phyloP scores from a whole-genome alignment of 1,140 invertebrate genomes.

The Mamestra configurata region DNA sequence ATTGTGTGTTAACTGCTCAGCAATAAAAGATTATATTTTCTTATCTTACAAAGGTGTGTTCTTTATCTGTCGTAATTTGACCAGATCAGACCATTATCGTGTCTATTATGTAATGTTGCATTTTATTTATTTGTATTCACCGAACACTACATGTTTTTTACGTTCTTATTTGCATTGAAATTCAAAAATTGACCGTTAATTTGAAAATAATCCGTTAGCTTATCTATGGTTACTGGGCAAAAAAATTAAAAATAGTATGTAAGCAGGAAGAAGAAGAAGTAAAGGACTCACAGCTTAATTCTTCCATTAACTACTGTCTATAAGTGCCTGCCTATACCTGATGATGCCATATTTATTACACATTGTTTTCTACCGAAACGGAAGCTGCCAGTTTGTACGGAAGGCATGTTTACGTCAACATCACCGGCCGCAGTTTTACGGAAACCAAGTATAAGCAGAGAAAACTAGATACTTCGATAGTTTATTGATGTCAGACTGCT shows the following conservation, averaged over 20 bases:
- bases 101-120: background rate
- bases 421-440: background rate
- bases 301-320: no score
- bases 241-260: no score
- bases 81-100: background rate
- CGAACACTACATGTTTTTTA: no score
- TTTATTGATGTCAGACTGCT: background rate
- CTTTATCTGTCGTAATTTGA: slow-evolving; percentile 12
- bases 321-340: no score
- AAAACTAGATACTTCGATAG: background rate
- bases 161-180: no score
- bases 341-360: no score
- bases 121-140: background rate
- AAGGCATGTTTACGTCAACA: background rate
- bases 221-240: no score
- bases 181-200: no score
- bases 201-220: no score
- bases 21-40: slow-evolving; percentile 1
- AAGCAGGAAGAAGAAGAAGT: no score
- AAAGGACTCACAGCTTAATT: no score
- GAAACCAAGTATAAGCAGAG: background rate
- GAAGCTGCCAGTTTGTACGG: background rate
- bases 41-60: slow-evolving; percentile 7
- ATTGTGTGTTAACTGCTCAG: background rate
- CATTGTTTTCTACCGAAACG: no score